A percentile compares a stretch with the other conserved stretches of the same genome.
These are phyloP conservation scores for Erinaceus europaeus DNA, from an alignment of 2,113 vertebrate genomes.

Conservation along the genomic window DNA sequence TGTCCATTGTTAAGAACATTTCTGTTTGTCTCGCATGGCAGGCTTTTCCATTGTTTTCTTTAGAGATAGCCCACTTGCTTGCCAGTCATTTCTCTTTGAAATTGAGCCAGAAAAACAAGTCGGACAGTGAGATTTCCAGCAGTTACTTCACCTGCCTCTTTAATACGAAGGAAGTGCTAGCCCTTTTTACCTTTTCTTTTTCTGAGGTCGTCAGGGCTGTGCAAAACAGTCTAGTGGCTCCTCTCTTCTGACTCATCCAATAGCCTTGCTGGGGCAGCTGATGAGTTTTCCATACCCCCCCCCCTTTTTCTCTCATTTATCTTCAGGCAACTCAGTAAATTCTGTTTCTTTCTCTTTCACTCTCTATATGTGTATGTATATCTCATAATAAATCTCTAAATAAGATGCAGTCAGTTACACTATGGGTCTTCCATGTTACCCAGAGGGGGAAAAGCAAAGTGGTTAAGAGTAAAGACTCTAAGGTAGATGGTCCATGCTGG, in stretches of 20 bases:
- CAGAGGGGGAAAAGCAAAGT: not conserved
- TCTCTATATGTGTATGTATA: too few relatives aligned
- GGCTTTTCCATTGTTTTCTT: not conserved
- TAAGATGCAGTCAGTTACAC: not conserved
- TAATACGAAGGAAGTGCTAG: not conserved
- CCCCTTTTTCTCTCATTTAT: not conserved
- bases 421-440: not conserved
- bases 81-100: constrained; percentile 42
- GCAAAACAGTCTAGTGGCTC: not conserved
- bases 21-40: not conserved
- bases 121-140: not conserved
- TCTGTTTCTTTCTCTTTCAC: too few relatives aligned
- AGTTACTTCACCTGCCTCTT: not conserved
- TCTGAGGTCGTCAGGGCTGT: not conserved
- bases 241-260: not conserved
- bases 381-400: too few relatives aligned
- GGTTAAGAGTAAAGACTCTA: not conserved
- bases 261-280: not conserved
- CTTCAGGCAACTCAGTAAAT: not conserved
- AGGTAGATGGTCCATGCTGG: not conserved
- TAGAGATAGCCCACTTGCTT: not conserved
- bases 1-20: too few relatives aligned
- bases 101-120: constrained; percentile 35
- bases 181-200: not conserved
- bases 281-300: not conserved